Evolutionary conservation across 2,113 vertebrate genomes (phyloP), one percentile per base, ranked within the genome.

Genomic region (Podarcis raffonei): DNA sequence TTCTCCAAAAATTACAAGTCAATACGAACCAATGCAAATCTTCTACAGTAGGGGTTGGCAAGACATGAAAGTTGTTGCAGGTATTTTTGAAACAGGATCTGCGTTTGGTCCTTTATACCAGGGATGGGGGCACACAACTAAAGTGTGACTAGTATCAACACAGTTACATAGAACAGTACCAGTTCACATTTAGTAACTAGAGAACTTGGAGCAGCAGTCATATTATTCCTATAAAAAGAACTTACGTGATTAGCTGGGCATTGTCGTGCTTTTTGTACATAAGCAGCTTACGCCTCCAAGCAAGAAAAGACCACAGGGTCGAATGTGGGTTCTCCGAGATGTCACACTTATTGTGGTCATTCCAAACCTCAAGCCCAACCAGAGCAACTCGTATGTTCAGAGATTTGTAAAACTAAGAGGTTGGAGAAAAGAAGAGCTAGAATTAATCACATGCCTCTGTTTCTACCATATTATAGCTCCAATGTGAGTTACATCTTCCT

Each of bases 191-290:
- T 48, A 42, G 30, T 16, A 80, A 85, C 32, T 0, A 53, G 81
- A 75, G 0, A 13, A 15, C 1, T 35, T 20, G 1, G 37, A 32
- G 83, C 16, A 68, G 72, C 12, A 18, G 30, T 18, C 11, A 18
- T 66, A 5, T 6, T 42, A n/a, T 76, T 90, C 53, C 25, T 62
- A 62, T 3, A 66, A 69, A 62, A 85, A 66, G 25, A 57, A 96
- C 97, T 96, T 89, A 99, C 99, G 98, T 99, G 96, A 99, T 96
- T 42, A 99, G 96, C n/a, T 99, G 99, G 84, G 99, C 98, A 1
- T 99, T 99, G 96, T 99, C 99, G 0, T 99, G 98, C 68, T 97
- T 98, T 83, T 98, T 97, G 72, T 85, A 74, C 62, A n/a, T 30
- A 11, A 99, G 96, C 86, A 98, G 97, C 94, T 97, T 99, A 90